A percentile compares a stretch with the other conserved stretches of the same genome.
phyloP scores from a whole-genome alignment of 2,113 vertebrate genomes.

The Abramis brama region DNA sequence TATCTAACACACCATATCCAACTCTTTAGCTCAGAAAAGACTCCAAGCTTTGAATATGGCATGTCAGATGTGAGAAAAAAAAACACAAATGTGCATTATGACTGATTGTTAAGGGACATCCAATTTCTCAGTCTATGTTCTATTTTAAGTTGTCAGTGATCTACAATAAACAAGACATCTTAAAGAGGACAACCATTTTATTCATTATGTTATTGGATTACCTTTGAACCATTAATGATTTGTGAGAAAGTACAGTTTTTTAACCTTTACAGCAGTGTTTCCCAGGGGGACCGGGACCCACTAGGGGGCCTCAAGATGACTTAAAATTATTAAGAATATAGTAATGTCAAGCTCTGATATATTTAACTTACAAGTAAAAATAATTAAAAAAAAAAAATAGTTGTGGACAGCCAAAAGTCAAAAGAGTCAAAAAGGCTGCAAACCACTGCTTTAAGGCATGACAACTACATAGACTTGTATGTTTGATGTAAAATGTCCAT shows the following conservation, averaged over 20 bases:
- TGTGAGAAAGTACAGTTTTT: neutral
- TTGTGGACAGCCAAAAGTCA: neutral
- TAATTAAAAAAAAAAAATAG: too few relatives aligned
- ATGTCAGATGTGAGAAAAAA: neutral
- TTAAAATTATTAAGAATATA: neutral
- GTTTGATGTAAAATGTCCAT: neutral
- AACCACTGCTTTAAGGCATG: neutral
- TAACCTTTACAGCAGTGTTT: neutral
- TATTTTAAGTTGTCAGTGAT: neutral
- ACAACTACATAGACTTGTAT: neutral
- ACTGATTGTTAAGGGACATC: neutral
- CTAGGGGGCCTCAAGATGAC: neutral
- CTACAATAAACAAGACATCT: neutral
- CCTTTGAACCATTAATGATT: neutral
- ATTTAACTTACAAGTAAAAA: neutral
- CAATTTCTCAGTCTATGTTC: neutral
- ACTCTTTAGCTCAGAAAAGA: neutral
- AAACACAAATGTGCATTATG: neutral
- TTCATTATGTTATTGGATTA: conserved; percentile 54
- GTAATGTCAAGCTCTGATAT: neutral
- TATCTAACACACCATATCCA: neutral
- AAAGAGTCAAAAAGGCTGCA: neutral
- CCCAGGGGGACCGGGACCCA: too few relatives aligned
- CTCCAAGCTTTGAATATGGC: neutral
- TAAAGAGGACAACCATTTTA: conserved; percentile 52